These are phyloP conservation scores for Ypsolopha scabrella DNA, from an alignment of 2,888 invertebrate species.

Conservation along the genomic window DNA sequence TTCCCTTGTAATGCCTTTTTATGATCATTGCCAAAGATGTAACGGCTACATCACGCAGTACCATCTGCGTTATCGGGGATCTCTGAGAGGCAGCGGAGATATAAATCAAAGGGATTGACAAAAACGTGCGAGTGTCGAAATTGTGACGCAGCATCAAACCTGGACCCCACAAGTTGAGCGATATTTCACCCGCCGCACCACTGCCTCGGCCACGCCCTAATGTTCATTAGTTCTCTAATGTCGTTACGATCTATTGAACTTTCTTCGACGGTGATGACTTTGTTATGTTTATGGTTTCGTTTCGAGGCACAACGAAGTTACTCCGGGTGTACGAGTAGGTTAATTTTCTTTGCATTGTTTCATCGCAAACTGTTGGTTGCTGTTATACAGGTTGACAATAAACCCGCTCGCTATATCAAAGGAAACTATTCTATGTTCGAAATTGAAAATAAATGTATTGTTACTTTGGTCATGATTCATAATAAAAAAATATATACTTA, in stretches of 20 bases:
- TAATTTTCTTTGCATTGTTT: too few species aligned
- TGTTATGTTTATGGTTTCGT: background rate
- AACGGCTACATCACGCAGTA: background rate
- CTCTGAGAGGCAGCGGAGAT: conserved; percentile 36
- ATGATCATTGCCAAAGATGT: background rate
- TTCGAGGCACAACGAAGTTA: too few species aligned
- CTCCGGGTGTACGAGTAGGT: too few species aligned
- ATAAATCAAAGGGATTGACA: conserved; percentile 61
- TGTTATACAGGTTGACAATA: too few species aligned
- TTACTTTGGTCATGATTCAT: too few species aligned
- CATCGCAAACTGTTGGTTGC: too few species aligned
- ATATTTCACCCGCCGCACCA: conserved; percentile 53
- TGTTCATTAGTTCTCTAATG: conserved; percentile 46
- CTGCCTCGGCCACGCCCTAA: conserved; percentile 46
- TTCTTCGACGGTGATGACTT: conserved; percentile 2
- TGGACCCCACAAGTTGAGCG: conserved; percentile 62
- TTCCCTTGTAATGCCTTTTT: background rate
- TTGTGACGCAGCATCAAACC: conserved; percentile 41
- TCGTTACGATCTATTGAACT: conserved; percentile 4
- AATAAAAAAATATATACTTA: too few species aligned
- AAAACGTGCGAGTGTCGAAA: conserved; percentile 67
- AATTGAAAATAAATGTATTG: too few species aligned
- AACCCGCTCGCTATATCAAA: too few species aligned
- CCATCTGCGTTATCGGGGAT: conserved; percentile 33
- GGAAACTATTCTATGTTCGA: too few species aligned